These are phyloP conservation scores for Perccottus glenii DNA, from an alignment of 2,113 vertebrate genomes.

Conservation along the genomic window DNA sequence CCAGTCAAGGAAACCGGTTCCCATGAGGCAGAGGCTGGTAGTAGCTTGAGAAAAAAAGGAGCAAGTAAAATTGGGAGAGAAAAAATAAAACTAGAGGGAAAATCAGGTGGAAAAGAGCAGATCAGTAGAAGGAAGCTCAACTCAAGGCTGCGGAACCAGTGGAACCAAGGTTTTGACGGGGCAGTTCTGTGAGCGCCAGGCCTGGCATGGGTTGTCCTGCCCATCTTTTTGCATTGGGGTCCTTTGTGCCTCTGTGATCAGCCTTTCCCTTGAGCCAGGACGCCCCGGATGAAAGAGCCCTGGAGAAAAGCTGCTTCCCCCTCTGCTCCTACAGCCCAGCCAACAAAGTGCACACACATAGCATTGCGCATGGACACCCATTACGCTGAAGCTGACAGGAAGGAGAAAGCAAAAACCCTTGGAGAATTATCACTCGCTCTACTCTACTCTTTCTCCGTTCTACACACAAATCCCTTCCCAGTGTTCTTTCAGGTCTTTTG, in stretches of 20 bases:
- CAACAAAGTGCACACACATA: constrained; percentile 52
- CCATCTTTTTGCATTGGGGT: constrained; percentile 49
- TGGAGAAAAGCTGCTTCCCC: constrained; percentile 68
- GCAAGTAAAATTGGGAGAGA: constrained; percentile 15
- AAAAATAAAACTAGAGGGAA: constrained; percentile 22
- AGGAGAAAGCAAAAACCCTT: constrained; percentile 57
- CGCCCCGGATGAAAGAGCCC: constrained; percentile 68
- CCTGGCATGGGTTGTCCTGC: constrained; percentile 59
- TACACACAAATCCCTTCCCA: constrained; percentile 35
- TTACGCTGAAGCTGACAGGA: constrained; percentile 66
- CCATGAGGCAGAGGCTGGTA: constrained; percentile 46
- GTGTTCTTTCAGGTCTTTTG: constrained; percentile 60
- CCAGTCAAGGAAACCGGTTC: constrained; percentile 62
- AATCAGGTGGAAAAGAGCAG: constrained; percentile 44
- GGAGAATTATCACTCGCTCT: constrained; percentile 65
- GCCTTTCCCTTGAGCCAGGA: constrained; percentile 51
- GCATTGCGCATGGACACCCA: constrained; percentile 52
- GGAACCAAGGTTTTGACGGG: constrained; percentile 57
- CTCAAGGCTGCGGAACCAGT: constrained; percentile 43
- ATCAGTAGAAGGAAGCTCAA: constrained; percentile 36
- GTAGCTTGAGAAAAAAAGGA: constrained; percentile 31
- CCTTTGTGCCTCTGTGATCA: constrained; percentile 61
- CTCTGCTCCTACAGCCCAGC: constrained; percentile 43
- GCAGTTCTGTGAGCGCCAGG: constrained; percentile 62
- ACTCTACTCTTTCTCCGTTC: constrained; percentile 28